Evolutionary conservation across 2,888 invertebrate genomes (phyloP).

Genomic region (Dolichopus griseipennis): DNA sequence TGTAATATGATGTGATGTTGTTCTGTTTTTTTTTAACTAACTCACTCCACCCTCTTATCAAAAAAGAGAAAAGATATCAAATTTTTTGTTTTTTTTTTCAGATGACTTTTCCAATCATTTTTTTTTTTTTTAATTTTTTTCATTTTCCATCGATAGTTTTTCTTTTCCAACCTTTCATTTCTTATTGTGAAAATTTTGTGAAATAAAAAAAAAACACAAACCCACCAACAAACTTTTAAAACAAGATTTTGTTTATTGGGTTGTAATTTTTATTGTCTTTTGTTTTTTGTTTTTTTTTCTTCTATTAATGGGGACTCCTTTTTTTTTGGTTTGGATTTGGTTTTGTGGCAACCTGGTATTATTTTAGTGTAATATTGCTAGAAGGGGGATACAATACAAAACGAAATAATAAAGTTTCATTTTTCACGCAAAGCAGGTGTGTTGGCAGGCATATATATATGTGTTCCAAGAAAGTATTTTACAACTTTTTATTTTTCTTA

Average conservation of each 20-base stretch:
- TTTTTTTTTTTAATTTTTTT: too few relatives aligned
- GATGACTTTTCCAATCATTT: too few relatives aligned
- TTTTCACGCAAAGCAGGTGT: conserved; percentile 4
- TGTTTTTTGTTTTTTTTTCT: neutral
- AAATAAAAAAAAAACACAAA: too few relatives aligned
- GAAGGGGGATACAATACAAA: neutral
- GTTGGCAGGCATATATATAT: neutral
- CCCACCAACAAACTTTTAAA: neutral
- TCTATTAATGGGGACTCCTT: neutral
- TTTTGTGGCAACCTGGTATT: neutral
- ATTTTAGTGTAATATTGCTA: neutral
- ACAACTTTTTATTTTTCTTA: too few relatives aligned
- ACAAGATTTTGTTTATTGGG: neutral
- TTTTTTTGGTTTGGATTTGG: neutral
- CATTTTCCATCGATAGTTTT: too few relatives aligned
- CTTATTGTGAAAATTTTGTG: too few relatives aligned
- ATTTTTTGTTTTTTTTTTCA: too few relatives aligned
- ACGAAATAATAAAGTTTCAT: conserved; percentile 1
- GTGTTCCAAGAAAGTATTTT: neutral
- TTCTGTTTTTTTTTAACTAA: too few relatives aligned
- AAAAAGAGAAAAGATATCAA: too few relatives aligned
- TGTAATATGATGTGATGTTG: too few relatives aligned
- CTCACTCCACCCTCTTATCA: too few relatives aligned
- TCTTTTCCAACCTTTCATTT: too few relatives aligned
- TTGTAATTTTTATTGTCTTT: neutral